Evolutionary conservation across 1,140 invertebrate genomes (phyloP).

Genomic region (Pachypeltis micranthus): DNA sequence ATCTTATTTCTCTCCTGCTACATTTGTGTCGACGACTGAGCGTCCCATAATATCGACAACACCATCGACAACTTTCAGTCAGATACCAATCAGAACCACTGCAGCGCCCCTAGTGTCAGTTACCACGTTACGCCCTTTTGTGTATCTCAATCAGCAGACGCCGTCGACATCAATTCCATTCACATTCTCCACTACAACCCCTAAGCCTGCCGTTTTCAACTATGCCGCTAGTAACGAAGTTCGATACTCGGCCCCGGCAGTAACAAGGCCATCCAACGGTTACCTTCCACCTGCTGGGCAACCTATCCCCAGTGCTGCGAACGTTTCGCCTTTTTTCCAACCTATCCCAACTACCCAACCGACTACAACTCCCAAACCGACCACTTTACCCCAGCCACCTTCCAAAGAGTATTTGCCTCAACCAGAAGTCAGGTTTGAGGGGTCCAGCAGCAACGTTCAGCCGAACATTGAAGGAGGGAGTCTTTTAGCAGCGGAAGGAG

Average conservation of each 20-base stretch:
- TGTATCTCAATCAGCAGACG: not conserved
- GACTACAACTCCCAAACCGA: not conserved
- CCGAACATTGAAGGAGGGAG: not conserved
- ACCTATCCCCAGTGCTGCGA: not conserved
- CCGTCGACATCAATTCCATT: not conserved
- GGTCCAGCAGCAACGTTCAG: not conserved
- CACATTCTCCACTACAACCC: too few relatives aligned
- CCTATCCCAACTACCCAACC: not conserved
- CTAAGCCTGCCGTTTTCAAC: not conserved
- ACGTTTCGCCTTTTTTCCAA: not conserved
- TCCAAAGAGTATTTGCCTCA: slow-evolving; percentile 2
- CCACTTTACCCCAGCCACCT: not conserved
- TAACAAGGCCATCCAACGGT: not conserved
- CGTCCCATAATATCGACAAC: not conserved
- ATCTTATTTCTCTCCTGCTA: too few relatives aligned
- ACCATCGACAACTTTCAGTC: not conserved
- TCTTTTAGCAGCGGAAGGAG: not conserved
- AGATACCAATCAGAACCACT: not conserved
- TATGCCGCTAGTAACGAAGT: not conserved
- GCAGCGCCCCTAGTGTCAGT: not conserved
- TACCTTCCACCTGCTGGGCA: not conserved
- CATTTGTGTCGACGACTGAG: too few relatives aligned
- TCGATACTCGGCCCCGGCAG: not conserved
- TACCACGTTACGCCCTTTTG: not conserved
- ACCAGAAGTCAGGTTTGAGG: not conserved